These are phyloP conservation scores for Pithys albifrons DNA, from an alignment of 2,113 vertebrate species.

Conservation along the genomic window DNA sequence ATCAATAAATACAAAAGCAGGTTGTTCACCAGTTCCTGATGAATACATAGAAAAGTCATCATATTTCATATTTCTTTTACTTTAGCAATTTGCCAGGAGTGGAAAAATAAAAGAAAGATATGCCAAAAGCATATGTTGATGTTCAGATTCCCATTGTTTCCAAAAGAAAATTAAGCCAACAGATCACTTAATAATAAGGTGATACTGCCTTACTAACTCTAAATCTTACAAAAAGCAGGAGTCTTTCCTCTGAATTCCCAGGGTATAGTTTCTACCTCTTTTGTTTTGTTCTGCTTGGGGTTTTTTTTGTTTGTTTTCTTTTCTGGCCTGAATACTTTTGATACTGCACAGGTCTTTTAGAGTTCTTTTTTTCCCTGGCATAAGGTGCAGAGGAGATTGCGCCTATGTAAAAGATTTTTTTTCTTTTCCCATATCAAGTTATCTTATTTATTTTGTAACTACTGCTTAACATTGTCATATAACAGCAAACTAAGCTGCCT, in stretches of 20 bases:
- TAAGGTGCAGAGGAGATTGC: background rate
- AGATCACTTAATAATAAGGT: background rate
- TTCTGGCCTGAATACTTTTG: background rate
- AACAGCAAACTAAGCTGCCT: background rate
- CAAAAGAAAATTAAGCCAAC: background rate
- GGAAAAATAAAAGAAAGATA: background rate
- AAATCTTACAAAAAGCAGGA: background rate
- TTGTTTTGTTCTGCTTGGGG: background rate
- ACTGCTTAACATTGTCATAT: background rate
- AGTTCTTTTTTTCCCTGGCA: background rate
- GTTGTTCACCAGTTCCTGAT: background rate
- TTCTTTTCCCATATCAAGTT: background rate
- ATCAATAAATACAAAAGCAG: background rate
- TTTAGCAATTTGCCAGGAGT: background rate
- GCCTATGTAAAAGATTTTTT: background rate
- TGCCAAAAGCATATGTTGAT: background rate
- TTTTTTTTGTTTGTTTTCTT: no score
- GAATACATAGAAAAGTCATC: background rate
- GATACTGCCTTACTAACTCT: background rate
- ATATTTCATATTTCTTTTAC: background rate
- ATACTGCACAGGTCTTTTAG: background rate
- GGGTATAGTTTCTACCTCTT: background rate
- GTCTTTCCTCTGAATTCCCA: background rate
- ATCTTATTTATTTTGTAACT: background rate
- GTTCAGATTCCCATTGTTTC: background rate